Percentiles rank a stretch among this genome's conserved stretches.
These are phyloP conservation scores for Drosophila yooni DNA, from an alignment of 2,888 invertebrate genomes.

Conservation along the genomic window DNA sequence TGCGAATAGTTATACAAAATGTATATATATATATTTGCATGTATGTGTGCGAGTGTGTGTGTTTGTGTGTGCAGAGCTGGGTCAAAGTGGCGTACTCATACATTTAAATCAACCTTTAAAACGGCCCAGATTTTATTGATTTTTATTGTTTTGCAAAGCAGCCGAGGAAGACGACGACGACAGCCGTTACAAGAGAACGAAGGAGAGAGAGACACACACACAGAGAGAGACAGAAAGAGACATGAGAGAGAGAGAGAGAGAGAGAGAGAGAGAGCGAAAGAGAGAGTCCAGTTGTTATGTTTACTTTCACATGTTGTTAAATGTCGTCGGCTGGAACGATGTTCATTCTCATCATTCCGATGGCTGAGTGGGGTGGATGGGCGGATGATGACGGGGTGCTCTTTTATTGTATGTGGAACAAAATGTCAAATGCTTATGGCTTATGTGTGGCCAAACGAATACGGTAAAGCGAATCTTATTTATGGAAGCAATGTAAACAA, in stretches of 20 bases:
- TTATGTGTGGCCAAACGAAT: slow-evolving; percentile 28
- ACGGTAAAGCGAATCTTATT: slow-evolving; percentile 30
- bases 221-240: not conserved
- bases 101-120: slow-evolving; percentile 77
- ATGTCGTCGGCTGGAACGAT: slow-evolving; percentile 42
- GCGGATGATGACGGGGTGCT: slow-evolving; percentile 9
- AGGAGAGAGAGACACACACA: not conserved
- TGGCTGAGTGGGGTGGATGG: not conserved
- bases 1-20: not conserved
- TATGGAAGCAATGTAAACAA: slow-evolving; percentile 36
- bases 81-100: slow-evolving; percentile 45
- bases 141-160: slow-evolving; percentile 59
- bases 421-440: slow-evolving; percentile 34
- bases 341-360: slow-evolving; percentile 22
- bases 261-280: not conserved
- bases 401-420: slow-evolving; percentile 37
- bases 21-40: not conserved
- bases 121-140: slow-evolving; percentile 85
- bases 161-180: slow-evolving; percentile 17
- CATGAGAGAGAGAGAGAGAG: not conserved
- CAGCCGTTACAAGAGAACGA: slow-evolving; percentile 6
- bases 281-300: slow-evolving; percentile 43
- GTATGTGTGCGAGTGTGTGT: not conserved
- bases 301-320: slow-evolving; percentile 55
- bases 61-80: not conserved